phyloP scores from a whole-genome alignment of 2,888 invertebrate species.

The Taphrorychus bicolor region DNA sequence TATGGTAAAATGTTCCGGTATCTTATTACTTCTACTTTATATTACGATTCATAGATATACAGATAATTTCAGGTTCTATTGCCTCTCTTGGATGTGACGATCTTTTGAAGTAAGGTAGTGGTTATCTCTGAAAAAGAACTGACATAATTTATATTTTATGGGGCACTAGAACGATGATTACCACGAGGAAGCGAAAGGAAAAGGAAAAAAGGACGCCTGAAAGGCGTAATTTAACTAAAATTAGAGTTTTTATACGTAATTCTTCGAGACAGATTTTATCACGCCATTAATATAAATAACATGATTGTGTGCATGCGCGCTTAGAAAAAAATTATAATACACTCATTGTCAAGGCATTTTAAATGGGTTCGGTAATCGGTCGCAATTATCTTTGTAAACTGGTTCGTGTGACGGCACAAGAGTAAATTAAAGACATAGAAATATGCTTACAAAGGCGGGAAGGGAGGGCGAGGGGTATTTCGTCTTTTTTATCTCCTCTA shows the following conservation, averaged over 20 bases:
- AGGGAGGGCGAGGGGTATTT: too few relatives aligned
- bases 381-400: slow-evolving; percentile 13
- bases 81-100: not conserved
- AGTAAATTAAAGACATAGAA: slow-evolving; percentile 1
- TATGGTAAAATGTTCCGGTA: not conserved
- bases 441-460: too few relatives aligned
- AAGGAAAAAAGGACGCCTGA: slow-evolving; percentile 7
- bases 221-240: slow-evolving; percentile 17
- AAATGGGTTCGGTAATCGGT: slow-evolving; percentile 6
- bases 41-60: not conserved
- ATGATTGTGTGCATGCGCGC: slow-evolving; percentile 12
- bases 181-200: not conserved
- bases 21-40: not conserved
- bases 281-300: slow-evolving; percentile 11
- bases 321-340: slow-evolving; percentile 1
- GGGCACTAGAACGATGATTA: slow-evolving; percentile 19
- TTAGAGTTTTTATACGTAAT: slow-evolving; percentile 17
- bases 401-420: not conserved
- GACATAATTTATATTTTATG: slow-evolving; percentile 8
- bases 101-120: not conserved
- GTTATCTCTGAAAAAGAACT: not conserved
- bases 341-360: slow-evolving; percentile 14
- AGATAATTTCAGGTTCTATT: not conserved
- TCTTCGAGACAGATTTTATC: slow-evolving; percentile 16
- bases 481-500: too few relatives aligned